A percentile compares a stretch with the other conserved stretches of the same genome.
Evolutionary conservation across 2,113 vertebrate genomes (phyloP).

Genomic region (Dolichallabes microphthalmus): DNA sequence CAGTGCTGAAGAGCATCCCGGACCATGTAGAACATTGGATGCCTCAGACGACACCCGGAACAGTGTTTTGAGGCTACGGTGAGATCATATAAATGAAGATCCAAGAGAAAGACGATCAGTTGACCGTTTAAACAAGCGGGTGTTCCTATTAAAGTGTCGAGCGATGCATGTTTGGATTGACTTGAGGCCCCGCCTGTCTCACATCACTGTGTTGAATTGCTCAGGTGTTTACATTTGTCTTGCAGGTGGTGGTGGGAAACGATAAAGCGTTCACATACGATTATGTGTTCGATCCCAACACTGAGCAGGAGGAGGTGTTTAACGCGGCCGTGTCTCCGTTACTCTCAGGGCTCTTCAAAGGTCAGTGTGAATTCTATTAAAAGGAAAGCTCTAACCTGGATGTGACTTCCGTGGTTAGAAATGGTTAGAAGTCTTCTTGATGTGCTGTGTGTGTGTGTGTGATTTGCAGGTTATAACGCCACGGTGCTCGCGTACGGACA

Average conservation of each 20-base stretch:
- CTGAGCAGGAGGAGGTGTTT: constrained; percentile 94
- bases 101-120: neutral
- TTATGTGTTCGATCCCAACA: constrained; percentile 87
- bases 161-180: neutral
- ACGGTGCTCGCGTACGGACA: constrained; percentile 94
- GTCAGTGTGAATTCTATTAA: constrained; percentile 58
- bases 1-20: neutral
- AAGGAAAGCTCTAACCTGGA: neutral
- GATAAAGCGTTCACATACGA: constrained; percentile 94
- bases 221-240: neutral
- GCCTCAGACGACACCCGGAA: neutral
- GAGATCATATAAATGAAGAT: neutral
- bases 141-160: neutral
- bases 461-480: constrained; percentile 84
- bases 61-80: neutral
- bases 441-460: constrained; percentile 22
- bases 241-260: constrained; percentile 86
- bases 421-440: no score
- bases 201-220: neutral
- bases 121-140: neutral
- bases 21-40: neutral
- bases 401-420: no score
- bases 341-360: constrained; percentile 88
- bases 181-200: neutral
- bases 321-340: constrained; percentile 79